Conservation (phyloP, 2,113 vertebrate genomes). For the Paradoxurus hermaphroditus region DNA sequence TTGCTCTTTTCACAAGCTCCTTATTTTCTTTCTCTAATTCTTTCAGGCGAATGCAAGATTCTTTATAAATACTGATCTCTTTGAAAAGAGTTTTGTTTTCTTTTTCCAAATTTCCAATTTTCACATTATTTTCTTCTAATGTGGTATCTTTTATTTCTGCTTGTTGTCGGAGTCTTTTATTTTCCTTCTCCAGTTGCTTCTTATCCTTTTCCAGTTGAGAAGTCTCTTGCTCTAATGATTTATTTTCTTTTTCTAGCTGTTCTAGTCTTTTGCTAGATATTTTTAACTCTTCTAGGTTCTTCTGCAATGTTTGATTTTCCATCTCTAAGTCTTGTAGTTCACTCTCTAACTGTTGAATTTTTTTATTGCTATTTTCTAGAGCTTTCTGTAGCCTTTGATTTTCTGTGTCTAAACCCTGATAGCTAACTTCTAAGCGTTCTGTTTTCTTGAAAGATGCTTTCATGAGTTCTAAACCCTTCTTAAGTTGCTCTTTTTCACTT, state of each 20-base stretch:
- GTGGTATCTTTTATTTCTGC: conserved; percentile 96
- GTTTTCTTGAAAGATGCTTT: conserved; percentile 96
- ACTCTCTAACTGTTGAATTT: conserved; percentile 95
- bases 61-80: conserved; percentile 93
- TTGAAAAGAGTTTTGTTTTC: conserved; percentile 94
- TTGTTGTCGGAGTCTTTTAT: conserved; percentile 95
- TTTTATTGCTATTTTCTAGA: conserved; percentile 96
- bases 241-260: conserved; percentile 96
- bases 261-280: conserved; percentile 97
- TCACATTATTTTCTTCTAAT: conserved; percentile 93
- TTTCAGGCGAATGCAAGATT: conserved; percentile 91
- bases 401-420: conserved; percentile 96
- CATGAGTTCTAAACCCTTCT: conserved; percentile 93
- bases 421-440: conserved; percentile 96
- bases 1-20: conserved; percentile 93
- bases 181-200: conserved; percentile 97
- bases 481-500: conserved; percentile 93
- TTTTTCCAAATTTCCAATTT: conserved; percentile 92
- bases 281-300: conserved; percentile 95
- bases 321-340: conserved; percentile 95
- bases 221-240: conserved; percentile 93
- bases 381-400: conserved; percentile 98
- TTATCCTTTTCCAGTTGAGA: conserved; percentile 97
- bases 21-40: conserved; percentile 97
- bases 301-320: conserved; percentile 95